Evolutionary conservation across 1,140 invertebrate species (phyloP).

Genomic region (Drosophila lacteicornis): DNA sequence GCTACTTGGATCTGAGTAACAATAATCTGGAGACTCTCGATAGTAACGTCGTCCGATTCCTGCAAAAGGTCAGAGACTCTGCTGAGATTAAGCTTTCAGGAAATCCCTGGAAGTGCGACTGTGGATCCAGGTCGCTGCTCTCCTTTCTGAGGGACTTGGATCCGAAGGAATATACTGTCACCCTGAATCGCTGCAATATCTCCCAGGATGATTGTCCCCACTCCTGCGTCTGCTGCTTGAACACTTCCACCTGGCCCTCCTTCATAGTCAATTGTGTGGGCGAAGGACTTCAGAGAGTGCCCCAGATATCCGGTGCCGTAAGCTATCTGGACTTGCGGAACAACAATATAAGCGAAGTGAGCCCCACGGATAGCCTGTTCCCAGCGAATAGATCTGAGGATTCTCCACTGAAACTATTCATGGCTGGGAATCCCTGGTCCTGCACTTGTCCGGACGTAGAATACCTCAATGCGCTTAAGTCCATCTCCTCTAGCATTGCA

Average conservation of each 20-base stretch:
- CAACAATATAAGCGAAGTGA: conserved; percentile 5
- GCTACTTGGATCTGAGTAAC: conserved; percentile 21
- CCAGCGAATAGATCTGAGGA: neutral
- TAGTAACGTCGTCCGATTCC: neutral
- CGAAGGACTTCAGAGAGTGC: conserved; percentile 3
- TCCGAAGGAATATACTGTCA: conserved; percentile 2
- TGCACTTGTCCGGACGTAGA: conserved; percentile 21
- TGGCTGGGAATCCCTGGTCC: conserved; percentile 25
- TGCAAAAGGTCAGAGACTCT: neutral
- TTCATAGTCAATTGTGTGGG: conserved; percentile 19
- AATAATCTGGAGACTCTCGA: conserved; percentile 18
- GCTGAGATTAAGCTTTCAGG: conserved; percentile 1
- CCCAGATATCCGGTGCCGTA: neutral
- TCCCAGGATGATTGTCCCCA: conserved; percentile 12
- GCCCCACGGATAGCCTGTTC: neutral
- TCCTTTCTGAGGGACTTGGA: conserved; percentile 19
- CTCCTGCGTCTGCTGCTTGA: conserved; percentile 17
- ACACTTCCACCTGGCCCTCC: neutral
- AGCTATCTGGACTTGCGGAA: conserved; percentile 20
- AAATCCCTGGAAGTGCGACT: conserved; percentile 25
- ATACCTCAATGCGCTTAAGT: conserved; percentile 11
- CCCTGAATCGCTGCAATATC: conserved; percentile 11
- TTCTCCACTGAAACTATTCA: neutral
- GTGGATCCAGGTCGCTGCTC: conserved; percentile 10
- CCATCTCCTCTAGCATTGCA: conserved; percentile 7